Conservation (phyloP, 1,140 invertebrate species). For the Tetraneura akinire region DNA sequence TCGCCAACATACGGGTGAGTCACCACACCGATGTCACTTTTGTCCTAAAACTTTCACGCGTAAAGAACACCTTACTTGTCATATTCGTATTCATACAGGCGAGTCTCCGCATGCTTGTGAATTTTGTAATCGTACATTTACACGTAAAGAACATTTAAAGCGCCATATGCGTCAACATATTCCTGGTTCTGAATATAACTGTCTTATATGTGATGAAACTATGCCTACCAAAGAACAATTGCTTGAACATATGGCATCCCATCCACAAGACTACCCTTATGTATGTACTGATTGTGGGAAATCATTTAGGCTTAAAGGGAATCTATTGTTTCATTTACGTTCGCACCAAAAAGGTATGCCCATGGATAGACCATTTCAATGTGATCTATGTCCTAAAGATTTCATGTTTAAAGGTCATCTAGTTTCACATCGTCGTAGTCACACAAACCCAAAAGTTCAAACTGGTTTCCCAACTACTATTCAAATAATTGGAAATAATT, state of each 20-base stretch:
- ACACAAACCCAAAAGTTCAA: constrained; percentile 67
- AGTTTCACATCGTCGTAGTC: constrained; percentile 69
- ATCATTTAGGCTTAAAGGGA: constrained; percentile 57
- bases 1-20: constrained; percentile 74
- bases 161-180: constrained; percentile 86
- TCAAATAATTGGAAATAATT: constrained; percentile 46
- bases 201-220: constrained; percentile 81
- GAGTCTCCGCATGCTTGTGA: constrained; percentile 80
- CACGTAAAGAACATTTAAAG: constrained; percentile 78
- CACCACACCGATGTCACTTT: constrained; percentile 66
- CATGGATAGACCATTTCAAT: constrained; percentile 80
- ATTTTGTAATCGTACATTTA: constrained; percentile 79
- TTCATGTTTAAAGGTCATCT: constrained; percentile 73
- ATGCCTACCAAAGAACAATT: constrained; percentile 85
- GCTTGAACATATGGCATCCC: constrained; percentile 78
- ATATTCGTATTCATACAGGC: constrained; percentile 76
- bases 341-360: constrained; percentile 86
- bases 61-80: constrained; percentile 88
- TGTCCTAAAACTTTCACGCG: constrained; percentile 79
- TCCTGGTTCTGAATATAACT: constrained; percentile 82
- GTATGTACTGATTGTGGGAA: constrained; percentile 57
- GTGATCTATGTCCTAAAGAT: constrained; percentile 62
- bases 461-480: constrained; percentile 50
- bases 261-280: constrained; percentile 72
- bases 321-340: constrained; percentile 72